phyloP scores from a whole-genome alignment of 2,113 vertebrate species.

The Porphyrio hochstetteri region DNA sequence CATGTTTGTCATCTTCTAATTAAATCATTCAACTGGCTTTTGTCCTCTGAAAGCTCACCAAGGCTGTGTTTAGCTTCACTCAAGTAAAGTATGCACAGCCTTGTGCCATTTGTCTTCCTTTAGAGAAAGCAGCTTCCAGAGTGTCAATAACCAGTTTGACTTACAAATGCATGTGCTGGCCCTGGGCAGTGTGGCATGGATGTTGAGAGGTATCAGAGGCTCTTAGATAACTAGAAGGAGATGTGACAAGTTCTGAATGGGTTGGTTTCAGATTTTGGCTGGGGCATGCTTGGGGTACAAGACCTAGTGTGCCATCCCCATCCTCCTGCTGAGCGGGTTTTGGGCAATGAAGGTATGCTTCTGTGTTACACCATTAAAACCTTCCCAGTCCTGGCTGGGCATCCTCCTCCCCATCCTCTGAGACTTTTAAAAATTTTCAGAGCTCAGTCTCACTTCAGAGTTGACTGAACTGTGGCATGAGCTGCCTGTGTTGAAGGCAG shows the following conservation, averaged over 20 bases:
- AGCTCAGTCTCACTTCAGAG: not conserved
- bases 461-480: not conserved
- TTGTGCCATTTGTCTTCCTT: slow-evolving; percentile 15
- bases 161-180: not conserved
- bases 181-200: rapidly evolving
- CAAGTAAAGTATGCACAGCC: not conserved
- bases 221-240: not conserved
- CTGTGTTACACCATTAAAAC: not conserved
- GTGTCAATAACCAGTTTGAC: not conserved
- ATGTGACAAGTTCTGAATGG: not conserved
- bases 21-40: not conserved
- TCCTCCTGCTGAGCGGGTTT: not conserved
- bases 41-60: not conserved
- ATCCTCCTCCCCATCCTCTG: not conserved
- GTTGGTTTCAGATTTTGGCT: not conserved
- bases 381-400: not conserved
- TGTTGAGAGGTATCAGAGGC: not conserved
- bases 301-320: not conserved
- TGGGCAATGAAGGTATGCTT: not conserved
- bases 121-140: not conserved
- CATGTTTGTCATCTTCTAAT: not conserved
- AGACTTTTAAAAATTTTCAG: not conserved
- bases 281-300: not conserved
- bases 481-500: not conserved
- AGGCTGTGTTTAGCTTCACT: slow-evolving; percentile 21